Percentiles rank a stretch among this genome's conserved stretches.
Evolutionary conservation across 2,888 invertebrate genomes (phyloP).

Genomic region (Caenorhabditis doughertyi): DNA sequence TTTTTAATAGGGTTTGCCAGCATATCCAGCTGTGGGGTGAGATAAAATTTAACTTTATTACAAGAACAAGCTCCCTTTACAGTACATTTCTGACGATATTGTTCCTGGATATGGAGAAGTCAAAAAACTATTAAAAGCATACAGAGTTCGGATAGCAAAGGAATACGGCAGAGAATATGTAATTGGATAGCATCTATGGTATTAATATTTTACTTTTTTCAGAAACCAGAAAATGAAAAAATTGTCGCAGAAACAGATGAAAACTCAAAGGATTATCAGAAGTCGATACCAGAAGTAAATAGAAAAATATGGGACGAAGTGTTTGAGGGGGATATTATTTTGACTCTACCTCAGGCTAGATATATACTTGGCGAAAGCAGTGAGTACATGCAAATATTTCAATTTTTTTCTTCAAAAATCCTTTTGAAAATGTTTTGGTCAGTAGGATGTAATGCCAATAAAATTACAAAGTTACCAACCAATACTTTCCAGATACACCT

Average conservation of each 20-base stretch:
- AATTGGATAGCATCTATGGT: neutral
- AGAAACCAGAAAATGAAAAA: constrained; percentile 57
- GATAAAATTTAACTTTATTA: neutral
- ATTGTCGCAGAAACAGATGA: constrained; percentile 59
- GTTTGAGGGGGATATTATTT: constrained; percentile 80
- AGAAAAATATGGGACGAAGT: constrained; percentile 76
- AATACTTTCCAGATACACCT: constrained; percentile 38
- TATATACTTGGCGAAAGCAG: constrained; percentile 60
- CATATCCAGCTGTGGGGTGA: constrained; percentile 44
- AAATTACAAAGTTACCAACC: no score
- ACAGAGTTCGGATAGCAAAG: constrained; percentile 73
- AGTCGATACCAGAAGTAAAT: constrained; percentile 78
- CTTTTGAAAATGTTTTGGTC: neutral
- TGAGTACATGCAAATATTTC: no score
- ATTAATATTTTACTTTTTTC: constrained; percentile 28
- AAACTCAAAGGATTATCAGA: constrained; percentile 72
- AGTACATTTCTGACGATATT: constrained; percentile 73
- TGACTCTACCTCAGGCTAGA: constrained; percentile 79
- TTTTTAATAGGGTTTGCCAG: constrained; percentile 56
- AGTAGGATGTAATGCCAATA: no score
- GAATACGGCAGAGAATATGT: constrained; percentile 77
- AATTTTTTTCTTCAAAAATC: no score
- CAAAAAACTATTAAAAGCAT: constrained; percentile 71
- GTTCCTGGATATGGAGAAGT: constrained; percentile 74
- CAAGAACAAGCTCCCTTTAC: constrained; percentile 26